These are phyloP conservation scores for Gandaritis pyraliata DNA, from an alignment of 2,888 invertebrate genomes.

Conservation along the genomic window DNA sequence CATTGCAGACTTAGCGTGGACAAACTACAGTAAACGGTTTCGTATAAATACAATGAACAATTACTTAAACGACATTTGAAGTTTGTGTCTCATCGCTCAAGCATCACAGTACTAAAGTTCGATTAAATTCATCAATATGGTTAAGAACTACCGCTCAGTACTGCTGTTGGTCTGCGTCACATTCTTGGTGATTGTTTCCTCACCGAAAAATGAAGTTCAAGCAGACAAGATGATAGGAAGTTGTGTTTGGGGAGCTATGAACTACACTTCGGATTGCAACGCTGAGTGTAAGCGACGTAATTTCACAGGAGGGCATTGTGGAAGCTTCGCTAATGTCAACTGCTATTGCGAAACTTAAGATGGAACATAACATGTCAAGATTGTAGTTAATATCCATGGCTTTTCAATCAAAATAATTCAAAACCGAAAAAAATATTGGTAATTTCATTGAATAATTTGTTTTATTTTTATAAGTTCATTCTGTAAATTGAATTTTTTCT, in stretches of 20 bases:
- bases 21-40: too few relatives aligned
- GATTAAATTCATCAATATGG: not conserved
- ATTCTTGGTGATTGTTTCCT: not conserved
- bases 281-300: not conserved
- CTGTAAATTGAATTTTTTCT: too few relatives aligned
- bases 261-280: slow-evolving; percentile 4
- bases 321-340: slow-evolving; percentile 2
- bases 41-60: not conserved
- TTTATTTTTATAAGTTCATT: too few relatives aligned
- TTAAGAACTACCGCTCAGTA: not conserved
- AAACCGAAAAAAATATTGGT: too few relatives aligned
- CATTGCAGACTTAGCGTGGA: too few relatives aligned
- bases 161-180: slow-evolving; percentile 3
- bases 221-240: not conserved
- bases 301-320: slow-evolving; percentile 2
- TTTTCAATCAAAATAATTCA: too few relatives aligned
- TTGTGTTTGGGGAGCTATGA: slow-evolving; percentile 1
- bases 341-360: slow-evolving; percentile 4
- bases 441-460: too few relatives aligned
- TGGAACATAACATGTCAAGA: not conserved
- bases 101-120: too few relatives aligned
- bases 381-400: not conserved
- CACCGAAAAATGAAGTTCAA: not conserved
- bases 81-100: slow-evolving; percentile 1
- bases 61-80: not conserved